phyloP scores from a whole-genome alignment of 2,113 vertebrate genomes.

The Pomatostomus ruficeps region DNA sequence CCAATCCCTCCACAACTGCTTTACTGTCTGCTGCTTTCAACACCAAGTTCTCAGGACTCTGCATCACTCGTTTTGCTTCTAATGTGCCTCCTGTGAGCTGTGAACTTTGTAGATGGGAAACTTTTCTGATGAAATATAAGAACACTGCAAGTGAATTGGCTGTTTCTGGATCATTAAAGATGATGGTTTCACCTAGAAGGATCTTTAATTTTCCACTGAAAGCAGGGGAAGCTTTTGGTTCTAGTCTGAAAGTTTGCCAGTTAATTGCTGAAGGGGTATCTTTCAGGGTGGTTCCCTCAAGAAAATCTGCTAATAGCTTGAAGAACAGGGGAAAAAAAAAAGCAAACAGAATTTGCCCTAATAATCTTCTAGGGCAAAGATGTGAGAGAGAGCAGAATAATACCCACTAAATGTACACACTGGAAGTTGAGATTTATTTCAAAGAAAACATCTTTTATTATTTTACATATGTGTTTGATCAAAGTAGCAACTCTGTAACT shows the following conservation, averaged over 20 bases:
- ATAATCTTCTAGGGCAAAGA: background rate
- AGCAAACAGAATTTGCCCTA: background rate
- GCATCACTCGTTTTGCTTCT: background rate
- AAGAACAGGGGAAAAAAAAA: background rate
- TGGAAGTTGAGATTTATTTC: background rate
- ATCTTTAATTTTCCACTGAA: background rate
- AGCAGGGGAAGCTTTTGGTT: background rate
- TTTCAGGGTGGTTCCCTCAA: background rate
- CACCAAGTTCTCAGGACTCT: background rate
- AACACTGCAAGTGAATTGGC: background rate
- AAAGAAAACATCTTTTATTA: constrained; percentile 2
- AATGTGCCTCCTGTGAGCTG: background rate
- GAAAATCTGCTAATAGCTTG: background rate
- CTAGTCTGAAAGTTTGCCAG: background rate
- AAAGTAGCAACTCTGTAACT: background rate
- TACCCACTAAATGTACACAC: background rate
- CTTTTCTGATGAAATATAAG: background rate
- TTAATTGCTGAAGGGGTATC: background rate
- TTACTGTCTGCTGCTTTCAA: background rate
- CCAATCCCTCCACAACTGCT: background rate
- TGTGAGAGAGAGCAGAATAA: background rate
- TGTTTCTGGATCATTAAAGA: background rate
- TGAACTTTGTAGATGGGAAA: background rate
- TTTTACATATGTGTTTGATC: background rate
- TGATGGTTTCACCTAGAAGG: background rate